Percentiles rank a stretch among this genome's conserved stretches.
Conservation (phyloP, 92 coral and sea anemone species). For the Anthopleura xanthogrammica region DNA sequence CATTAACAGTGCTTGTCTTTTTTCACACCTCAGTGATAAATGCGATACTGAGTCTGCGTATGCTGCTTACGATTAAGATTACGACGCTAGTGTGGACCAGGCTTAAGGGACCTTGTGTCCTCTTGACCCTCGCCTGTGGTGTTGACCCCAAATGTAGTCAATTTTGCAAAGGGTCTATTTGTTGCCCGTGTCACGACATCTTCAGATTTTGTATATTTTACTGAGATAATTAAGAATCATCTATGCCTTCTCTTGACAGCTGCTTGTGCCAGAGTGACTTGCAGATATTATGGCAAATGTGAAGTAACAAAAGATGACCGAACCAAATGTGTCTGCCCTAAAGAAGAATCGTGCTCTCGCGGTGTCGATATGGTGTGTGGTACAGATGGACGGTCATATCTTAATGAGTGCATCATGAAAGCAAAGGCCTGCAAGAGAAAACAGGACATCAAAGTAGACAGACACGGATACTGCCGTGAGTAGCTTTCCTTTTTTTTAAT, state of each 20-base stretch:
- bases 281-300: conserved; percentile 67
- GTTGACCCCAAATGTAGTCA: too few species aligned
- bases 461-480: conserved; percentile 90
- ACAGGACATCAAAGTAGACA: conserved; percentile 39
- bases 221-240: too few species aligned
- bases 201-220: not conserved
- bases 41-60: too few species aligned
- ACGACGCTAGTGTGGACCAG: too few species aligned
- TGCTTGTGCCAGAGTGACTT: conserved; percentile 59
- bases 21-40: too few species aligned
- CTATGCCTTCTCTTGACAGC: conserved; percentile 30
- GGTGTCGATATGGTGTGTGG: conserved; percentile 81
- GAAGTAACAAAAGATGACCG: conserved; percentile 41
- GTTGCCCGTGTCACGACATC: too few species aligned
- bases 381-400: conserved; percentile 77
- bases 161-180: too few species aligned
- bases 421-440: conserved; percentile 72
- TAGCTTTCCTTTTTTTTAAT: not conserved
- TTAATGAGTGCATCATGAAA: conserved; percentile 83
- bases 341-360: conserved; percentile 62
- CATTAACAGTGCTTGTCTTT: too few species aligned
- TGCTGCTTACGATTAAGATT: too few species aligned
- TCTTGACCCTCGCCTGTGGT: too few species aligned
- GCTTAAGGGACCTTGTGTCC: too few species aligned
- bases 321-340: conserved; percentile 77